Conservation (phyloP, 2,888 invertebrate species). For the Temnothorax rugatulus region DNA sequence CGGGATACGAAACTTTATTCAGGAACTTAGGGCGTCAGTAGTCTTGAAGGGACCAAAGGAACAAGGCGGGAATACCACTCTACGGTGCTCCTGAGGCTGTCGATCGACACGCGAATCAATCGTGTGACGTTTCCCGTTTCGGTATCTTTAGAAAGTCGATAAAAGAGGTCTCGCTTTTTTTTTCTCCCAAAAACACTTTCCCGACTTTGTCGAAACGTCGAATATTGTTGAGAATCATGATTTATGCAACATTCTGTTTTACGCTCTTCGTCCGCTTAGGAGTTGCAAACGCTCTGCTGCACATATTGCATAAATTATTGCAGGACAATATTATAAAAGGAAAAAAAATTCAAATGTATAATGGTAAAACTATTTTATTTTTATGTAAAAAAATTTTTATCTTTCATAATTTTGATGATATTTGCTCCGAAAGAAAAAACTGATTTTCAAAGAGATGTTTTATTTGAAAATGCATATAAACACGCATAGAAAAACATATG, state of each 20-base stretch:
- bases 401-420: no score
- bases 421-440: no score
- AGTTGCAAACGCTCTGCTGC: neutral
- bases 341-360: no score
- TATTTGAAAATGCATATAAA: no score
- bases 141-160: neutral
- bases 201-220: neutral
- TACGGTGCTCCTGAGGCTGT: neutral
- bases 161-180: neutral
- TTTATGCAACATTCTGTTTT: neutral
- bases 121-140: neutral
- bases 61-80: neutral
- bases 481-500: no score
- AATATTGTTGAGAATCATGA: neutral
- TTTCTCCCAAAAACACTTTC: neutral
- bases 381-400: no score
- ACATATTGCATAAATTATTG: neutral
- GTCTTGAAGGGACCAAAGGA: constrained; percentile 13
- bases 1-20: constrained; percentile 48
- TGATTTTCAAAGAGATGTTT: no score
- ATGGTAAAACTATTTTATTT: no score
- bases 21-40: constrained; percentile 11
- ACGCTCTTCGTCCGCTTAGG: neutral
- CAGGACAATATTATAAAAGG: neutral
- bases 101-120: constrained; percentile 23